Evolutionary conservation across 2,113 vertebrate genomes (phyloP).

Genomic region (Ranitomeya variabilis): DNA sequence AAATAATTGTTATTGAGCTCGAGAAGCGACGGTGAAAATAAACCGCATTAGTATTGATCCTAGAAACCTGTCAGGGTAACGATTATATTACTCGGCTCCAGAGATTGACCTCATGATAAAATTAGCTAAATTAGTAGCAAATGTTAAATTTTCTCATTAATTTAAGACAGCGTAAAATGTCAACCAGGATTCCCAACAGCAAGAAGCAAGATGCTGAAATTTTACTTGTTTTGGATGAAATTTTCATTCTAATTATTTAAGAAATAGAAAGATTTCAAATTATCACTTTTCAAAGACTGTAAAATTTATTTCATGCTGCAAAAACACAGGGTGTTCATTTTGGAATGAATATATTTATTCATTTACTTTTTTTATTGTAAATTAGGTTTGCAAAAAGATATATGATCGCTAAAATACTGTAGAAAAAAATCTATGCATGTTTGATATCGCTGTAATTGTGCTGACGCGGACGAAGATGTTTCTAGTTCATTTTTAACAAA

Average conservation of each 20-base stretch:
- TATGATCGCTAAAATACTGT: not conserved
- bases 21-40: not conserved
- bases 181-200: not conserved
- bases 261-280: not conserved
- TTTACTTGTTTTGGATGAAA: not conserved
- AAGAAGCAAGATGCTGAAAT: not conserved
- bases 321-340: not conserved
- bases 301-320: not conserved
- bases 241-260: not conserved
- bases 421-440: not conserved
- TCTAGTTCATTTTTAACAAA: too few relatives aligned
- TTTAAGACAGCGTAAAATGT: not conserved
- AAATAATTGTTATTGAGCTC: not conserved
- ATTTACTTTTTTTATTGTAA: too few relatives aligned
- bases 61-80: not conserved
- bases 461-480: too few relatives aligned
- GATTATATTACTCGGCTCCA: not conserved
- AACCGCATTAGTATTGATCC: slow-evolving; percentile 15
- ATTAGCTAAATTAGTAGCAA: slow-evolving; percentile 32
- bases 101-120: slow-evolving; percentile 6
- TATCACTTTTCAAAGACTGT: not conserved
- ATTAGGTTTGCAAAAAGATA: not conserved
- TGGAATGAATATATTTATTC: not conserved
- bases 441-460: too few relatives aligned
- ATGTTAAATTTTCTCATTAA: slow-evolving; percentile 16